A percentile compares a stretch with the other conserved stretches of the same genome.
phyloP scores from a whole-genome alignment of 2,888 invertebrate genomes.

The Thyatira batis region DNA sequence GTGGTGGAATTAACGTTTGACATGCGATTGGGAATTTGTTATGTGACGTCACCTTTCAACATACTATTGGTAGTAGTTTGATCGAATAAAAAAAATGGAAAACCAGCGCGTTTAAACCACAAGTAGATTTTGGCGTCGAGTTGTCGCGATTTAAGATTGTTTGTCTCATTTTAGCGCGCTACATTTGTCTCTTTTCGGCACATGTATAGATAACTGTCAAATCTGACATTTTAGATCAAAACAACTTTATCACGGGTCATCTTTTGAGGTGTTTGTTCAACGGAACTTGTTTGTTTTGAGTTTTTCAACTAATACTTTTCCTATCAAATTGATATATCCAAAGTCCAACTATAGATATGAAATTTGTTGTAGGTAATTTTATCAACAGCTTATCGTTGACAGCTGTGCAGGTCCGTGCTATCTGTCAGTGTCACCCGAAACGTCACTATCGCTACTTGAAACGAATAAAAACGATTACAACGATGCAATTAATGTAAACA shows the following conservation, averaged over 20 bases:
- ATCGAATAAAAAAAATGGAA: neutral
- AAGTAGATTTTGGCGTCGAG: too few relatives aligned
- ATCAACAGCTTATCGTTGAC: neutral
- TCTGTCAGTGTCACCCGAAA: neutral
- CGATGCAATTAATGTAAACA: neutral
- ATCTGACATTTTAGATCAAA: too few relatives aligned
- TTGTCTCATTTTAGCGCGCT: too few relatives aligned
- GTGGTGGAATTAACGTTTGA: slow-evolving; percentile 35
- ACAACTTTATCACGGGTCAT: too few relatives aligned
- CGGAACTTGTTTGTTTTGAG: too few relatives aligned
- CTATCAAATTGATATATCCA: neutral
- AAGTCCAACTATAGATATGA: neutral
- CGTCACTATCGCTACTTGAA: neutral
- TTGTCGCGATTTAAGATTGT: too few relatives aligned
- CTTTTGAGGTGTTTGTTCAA: too few relatives aligned
- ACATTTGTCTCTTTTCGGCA: too few relatives aligned
- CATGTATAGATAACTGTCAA: too few relatives aligned
- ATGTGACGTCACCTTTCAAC: neutral
- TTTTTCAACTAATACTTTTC: too few relatives aligned
- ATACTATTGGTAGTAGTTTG: too few relatives aligned
- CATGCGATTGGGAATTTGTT: slow-evolving; percentile 26
- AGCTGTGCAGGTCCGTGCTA: neutral
- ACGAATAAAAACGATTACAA: neutral
- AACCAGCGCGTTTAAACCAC: neutral
- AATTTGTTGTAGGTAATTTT: neutral